Evolutionary conservation across 2,797 vertebrate genomes (phyloP).

Genomic region (Meriones psammophilus): DNA sequence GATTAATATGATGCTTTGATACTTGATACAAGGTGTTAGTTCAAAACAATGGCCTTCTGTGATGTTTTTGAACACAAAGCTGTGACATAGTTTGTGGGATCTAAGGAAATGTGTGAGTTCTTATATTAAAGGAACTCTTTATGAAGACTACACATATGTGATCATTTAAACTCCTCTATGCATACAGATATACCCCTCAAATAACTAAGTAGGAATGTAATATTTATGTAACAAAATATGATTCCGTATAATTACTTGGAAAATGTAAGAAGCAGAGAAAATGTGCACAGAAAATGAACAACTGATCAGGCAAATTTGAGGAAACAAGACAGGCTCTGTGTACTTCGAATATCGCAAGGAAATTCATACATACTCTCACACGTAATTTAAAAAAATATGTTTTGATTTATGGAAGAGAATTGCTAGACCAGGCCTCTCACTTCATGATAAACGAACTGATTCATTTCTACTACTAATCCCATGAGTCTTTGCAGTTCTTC

Average conservation of each 20-base stretch:
- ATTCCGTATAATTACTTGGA: background rate
- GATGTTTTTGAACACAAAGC: background rate
- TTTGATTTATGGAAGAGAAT: constrained; percentile 42
- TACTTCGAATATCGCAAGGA: background rate
- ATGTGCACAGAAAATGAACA: background rate
- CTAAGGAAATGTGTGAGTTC: background rate
- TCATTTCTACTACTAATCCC: constrained; percentile 56
- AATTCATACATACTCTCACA: background rate
- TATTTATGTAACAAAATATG: background rate
- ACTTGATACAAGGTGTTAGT: background rate
- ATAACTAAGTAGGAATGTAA: constrained; percentile 7
- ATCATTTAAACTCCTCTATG: background rate
- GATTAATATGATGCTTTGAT: background rate
- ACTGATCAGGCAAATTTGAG: background rate
- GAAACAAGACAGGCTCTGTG: background rate
- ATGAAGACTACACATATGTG: background rate
- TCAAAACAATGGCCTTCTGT: background rate
- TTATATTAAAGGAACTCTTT: background rate
- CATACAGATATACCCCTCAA: background rate
- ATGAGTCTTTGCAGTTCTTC: constrained; percentile 50
- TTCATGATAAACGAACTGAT: constrained; percentile 52
- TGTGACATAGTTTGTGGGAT: background rate
- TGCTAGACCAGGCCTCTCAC: constrained; percentile 3
- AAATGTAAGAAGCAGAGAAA: constrained; percentile 38
- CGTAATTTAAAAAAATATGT: background rate